These are phyloP conservation scores for Menidia beryllina DNA, from an alignment of 2,113 vertebrate species.

Conservation along the genomic window DNA sequence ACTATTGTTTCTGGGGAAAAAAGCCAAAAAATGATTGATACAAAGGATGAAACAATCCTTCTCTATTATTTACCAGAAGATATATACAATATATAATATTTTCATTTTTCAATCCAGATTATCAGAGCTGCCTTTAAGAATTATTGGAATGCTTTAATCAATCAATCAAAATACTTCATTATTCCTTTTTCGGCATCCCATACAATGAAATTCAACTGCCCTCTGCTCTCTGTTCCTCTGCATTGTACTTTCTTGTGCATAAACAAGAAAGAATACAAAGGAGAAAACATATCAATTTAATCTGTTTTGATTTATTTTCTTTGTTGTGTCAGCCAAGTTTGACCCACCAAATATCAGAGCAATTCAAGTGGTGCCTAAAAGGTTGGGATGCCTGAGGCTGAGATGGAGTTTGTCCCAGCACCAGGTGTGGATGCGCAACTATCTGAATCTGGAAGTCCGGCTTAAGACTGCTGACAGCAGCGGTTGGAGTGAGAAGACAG, in stretches of 20 bases:
- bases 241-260: neutral
- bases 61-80: too few species aligned
- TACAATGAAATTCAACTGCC: too few species aligned
- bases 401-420: slow-evolving; percentile 67
- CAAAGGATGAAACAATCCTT: neutral
- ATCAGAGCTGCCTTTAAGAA: neutral
- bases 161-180: neutral
- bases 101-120: neutral
- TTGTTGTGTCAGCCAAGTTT: slow-evolving; percentile 72
- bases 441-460: slow-evolving; percentile 58
- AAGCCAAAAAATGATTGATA: too few species aligned
- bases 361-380: slow-evolving; percentile 27
- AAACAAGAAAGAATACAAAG: neutral
- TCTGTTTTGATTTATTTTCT: neutral
- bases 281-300: neutral
- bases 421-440: slow-evolving; percentile 54
- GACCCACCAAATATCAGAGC: slow-evolving; percentile 67
- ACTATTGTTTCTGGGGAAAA: neutral
- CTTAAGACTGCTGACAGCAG: slow-evolving; percentile 42
- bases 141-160: neutral
- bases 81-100: neutral
- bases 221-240: neutral
- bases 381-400: slow-evolving; percentile 69
- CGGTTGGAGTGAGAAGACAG: slow-evolving; percentile 34
- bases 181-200: too few species aligned